These are phyloP conservation scores for Eristalis pertinax DNA, from an alignment of 2,888 invertebrate species.

Conservation along the genomic window DNA sequence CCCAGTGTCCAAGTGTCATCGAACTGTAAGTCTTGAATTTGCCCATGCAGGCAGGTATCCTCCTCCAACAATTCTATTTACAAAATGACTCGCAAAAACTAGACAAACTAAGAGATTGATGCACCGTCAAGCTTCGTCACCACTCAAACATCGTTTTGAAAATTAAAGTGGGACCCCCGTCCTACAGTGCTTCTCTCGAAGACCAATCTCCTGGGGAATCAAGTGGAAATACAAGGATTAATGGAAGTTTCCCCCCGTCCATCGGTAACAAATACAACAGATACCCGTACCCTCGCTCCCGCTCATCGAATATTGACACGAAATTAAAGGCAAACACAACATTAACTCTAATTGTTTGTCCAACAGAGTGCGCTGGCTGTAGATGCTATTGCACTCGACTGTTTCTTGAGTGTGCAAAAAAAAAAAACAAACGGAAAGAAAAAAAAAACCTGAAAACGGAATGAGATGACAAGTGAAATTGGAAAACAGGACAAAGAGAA, in stretches of 20 bases:
- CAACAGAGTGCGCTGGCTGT: slow-evolving; percentile 60
- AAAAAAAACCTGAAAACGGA: slow-evolving; percentile 5
- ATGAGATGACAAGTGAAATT: slow-evolving; percentile 33
- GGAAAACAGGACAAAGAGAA: slow-evolving; percentile 2
- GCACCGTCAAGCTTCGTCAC: slow-evolving; percentile 38
- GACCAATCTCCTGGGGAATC: slow-evolving; percentile 46
- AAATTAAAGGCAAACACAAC: slow-evolving; percentile 65
- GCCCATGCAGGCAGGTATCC: not conserved
- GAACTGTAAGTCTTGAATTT: slow-evolving; percentile 31
- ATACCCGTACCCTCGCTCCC: slow-evolving; percentile 4
- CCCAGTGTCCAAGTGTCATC: slow-evolving; percentile 36
- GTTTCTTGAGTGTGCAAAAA: slow-evolving; percentile 40
- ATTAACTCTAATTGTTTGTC: slow-evolving; percentile 69
- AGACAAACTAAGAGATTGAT: slow-evolving; percentile 60
- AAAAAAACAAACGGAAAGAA: slow-evolving; percentile 16
- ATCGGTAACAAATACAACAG: not conserved
- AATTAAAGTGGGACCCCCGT: slow-evolving; percentile 43
- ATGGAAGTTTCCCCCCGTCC: slow-evolving; percentile 33
- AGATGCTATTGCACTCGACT: slow-evolving; percentile 48
- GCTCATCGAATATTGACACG: slow-evolving; percentile 54
- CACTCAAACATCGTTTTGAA: slow-evolving; percentile 58
- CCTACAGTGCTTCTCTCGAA: not conserved
- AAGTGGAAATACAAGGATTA: slow-evolving; percentile 61
- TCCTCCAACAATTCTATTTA: slow-evolving; percentile 19
- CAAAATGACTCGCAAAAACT: slow-evolving; percentile 51